Percentiles rank a stretch among this genome's conserved stretches.
These are phyloP conservation scores for Synergus itoensis DNA, from an alignment of 2,888 invertebrate species.

Conservation along the genomic window DNA sequence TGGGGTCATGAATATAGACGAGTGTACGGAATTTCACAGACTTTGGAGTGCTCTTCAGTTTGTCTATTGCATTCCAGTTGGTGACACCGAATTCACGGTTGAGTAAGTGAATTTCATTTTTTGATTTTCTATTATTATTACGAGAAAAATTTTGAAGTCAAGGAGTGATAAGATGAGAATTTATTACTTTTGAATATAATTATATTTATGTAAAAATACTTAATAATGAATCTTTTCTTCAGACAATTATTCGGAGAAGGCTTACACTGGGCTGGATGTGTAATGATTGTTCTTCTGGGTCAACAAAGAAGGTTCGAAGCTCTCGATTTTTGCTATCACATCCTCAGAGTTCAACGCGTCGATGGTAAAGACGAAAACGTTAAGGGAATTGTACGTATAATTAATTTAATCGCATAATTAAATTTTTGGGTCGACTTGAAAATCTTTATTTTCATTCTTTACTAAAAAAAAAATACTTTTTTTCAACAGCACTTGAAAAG, in stretches of 20 bases:
- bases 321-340: slow-evolving; percentile 98
- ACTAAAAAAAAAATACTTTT: slow-evolving; percentile 48
- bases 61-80: slow-evolving; percentile 97
- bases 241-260: slow-evolving; percentile 99
- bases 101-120: slow-evolving; percentile 84
- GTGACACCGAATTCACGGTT: slow-evolving; percentile 96
- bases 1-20: slow-evolving; percentile 97
- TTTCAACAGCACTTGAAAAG: slow-evolving; percentile 90
- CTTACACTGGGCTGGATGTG: slow-evolving; percentile 98
- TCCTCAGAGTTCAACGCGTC: slow-evolving; percentile 95
- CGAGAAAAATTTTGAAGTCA: background rate
- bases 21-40: slow-evolving; percentile 97
- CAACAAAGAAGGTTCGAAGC: slow-evolving; percentile 98
- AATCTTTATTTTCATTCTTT: background rate
- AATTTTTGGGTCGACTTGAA: slow-evolving; percentile 45
- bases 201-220: no score
- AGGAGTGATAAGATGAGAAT: no score
- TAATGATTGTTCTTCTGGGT: slow-evolving; percentile 95
- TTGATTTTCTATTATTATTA: background rate
- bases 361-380: slow-evolving; percentile 97
- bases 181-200: no score
- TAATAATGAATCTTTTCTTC: slow-evolving; percentile 54
- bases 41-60: slow-evolving; percentile 99
- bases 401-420: slow-evolving; percentile 16
- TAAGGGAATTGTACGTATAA: slow-evolving; percentile 92